phyloP scores from a whole-genome alignment of 1,140 invertebrate genomes.

The Acromyrmex charruanus region DNA sequence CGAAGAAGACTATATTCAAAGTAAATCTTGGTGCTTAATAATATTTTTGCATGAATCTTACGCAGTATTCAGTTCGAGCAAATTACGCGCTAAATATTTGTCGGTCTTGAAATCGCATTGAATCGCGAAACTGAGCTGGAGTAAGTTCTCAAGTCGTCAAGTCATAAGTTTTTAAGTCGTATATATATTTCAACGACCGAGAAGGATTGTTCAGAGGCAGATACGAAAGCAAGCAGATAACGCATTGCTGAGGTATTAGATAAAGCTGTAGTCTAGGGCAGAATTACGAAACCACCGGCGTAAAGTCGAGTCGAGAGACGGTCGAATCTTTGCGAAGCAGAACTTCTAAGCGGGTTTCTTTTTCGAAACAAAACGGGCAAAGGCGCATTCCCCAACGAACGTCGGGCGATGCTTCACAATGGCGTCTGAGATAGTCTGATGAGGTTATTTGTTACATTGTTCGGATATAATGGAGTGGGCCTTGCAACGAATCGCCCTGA shows the following conservation, averaged over 20 bases:
- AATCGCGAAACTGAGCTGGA: too few relatives aligned
- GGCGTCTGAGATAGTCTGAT: constrained; percentile 78
- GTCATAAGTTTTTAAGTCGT: not conserved
- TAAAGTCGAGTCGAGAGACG: constrained; percentile 6
- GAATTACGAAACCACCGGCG: constrained; percentile 65
- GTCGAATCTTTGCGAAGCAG: constrained; percentile 41
- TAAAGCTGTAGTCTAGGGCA: constrained; percentile 25
- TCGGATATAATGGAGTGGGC: constrained; percentile 77
- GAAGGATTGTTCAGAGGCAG: not conserved
- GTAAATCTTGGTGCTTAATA: too few relatives aligned
- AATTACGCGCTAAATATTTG: too few relatives aligned
- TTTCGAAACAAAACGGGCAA: constrained; percentile 55
- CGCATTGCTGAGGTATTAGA: constrained; percentile 39
- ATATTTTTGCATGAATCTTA: too few relatives aligned
- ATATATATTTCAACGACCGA: not conserved
- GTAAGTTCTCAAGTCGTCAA: not conserved
- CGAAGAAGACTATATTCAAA: too few relatives aligned
- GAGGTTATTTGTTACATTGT: constrained; percentile 82
- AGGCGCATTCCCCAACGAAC: constrained; percentile 71
- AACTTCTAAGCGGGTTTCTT: constrained; percentile 60
- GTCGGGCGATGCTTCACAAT: constrained; percentile 75
- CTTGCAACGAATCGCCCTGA: constrained; percentile 73
- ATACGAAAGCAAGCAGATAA: not conserved
- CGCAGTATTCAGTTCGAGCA: too few relatives aligned
- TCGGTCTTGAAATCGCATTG: too few relatives aligned